Percentiles rank a stretch among this genome's conserved stretches.
Conservation (phyloP, 2,888 invertebrate species). For the Iselma pallidipennis region DNA sequence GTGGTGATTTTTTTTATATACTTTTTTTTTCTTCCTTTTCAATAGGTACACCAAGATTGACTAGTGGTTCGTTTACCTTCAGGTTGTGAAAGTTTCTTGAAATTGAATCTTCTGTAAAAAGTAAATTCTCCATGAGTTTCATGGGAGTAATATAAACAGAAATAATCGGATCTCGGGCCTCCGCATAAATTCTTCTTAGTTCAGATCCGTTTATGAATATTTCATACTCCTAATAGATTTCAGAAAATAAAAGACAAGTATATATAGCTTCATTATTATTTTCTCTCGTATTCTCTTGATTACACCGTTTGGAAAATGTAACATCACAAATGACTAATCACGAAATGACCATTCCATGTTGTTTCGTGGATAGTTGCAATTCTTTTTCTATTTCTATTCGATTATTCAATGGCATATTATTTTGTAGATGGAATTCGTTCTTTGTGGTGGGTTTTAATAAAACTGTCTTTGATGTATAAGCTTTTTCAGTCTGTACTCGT, state of each 20-base stretch:
- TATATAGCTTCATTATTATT: background rate
- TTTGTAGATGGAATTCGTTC: constrained; percentile 41
- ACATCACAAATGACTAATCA: background rate
- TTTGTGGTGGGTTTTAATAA: constrained; percentile 48
- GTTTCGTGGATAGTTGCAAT: background rate
- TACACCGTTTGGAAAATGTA: background rate
- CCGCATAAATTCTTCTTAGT: constrained; percentile 11
- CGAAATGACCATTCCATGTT: background rate
- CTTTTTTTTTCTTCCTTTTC: constrained; percentile 7
- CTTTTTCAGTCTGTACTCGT: constrained; percentile 47
- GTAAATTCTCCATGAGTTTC: constrained; percentile 30
- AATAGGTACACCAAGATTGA: constrained; percentile 35
- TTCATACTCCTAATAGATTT: background rate
- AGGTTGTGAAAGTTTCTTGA: constrained; percentile 32
- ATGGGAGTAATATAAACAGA: constrained; percentile 33
- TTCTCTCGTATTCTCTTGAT: no score
- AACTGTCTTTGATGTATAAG: constrained; percentile 50
- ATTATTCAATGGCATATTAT: constrained; percentile 12
- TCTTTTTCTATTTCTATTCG: background rate
- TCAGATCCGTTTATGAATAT: background rate
- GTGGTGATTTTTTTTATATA: constrained; percentile 40
- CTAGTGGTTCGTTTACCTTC: constrained; percentile 31
- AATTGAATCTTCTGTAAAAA: constrained; percentile 35
- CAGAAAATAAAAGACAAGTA: background rate
- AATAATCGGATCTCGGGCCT: constrained; percentile 28